A percentile compares a stretch with the other conserved stretches of the same genome.
These are phyloP conservation scores for Enteromius radiatus DNA, from an alignment of 2,797 vertebrate species.

Conservation along the genomic window DNA sequence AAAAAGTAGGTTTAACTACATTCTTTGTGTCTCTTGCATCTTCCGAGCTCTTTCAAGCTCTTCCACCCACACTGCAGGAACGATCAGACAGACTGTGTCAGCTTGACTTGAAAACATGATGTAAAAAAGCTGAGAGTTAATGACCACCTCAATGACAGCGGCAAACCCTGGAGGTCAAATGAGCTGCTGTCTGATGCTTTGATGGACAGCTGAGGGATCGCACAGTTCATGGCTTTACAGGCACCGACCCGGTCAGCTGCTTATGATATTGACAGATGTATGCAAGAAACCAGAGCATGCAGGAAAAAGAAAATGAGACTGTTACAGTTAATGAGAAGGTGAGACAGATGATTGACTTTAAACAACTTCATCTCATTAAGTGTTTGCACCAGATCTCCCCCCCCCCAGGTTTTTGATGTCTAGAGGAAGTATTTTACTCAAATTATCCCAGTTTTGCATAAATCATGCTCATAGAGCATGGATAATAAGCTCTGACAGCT, in stretches of 20 bases:
- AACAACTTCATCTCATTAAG: conserved; percentile 5
- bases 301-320: conserved; percentile 15
- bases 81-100: conserved; percentile 18
- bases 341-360: neutral
- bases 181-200: conserved; percentile 23
- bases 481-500: conserved; percentile 15
- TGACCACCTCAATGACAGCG: conserved; percentile 35
- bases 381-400: neutral
- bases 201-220: conserved; percentile 35
- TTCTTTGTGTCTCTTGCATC: conserved; percentile 6
- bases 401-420: neutral
- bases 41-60: conserved; percentile 10
- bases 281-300: conserved; percentile 12
- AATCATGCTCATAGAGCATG: conserved; percentile 23
- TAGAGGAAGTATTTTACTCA: neutral
- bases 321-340: conserved; percentile 17
- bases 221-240: conserved; percentile 4
- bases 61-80: conserved; percentile 7
- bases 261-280: conserved; percentile 31
- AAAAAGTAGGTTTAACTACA: conserved; percentile 15
- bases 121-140: conserved; percentile 25
- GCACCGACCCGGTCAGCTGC: neutral
- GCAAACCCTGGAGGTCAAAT: conserved; percentile 37
- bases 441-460: conserved; percentile 13
- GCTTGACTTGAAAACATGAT: conserved; percentile 24